Evolutionary conservation across 2,113 vertebrate genomes (phyloP), one percentile per base, ranked within the genome.

Genomic region (Crotalus tigris): DNA sequence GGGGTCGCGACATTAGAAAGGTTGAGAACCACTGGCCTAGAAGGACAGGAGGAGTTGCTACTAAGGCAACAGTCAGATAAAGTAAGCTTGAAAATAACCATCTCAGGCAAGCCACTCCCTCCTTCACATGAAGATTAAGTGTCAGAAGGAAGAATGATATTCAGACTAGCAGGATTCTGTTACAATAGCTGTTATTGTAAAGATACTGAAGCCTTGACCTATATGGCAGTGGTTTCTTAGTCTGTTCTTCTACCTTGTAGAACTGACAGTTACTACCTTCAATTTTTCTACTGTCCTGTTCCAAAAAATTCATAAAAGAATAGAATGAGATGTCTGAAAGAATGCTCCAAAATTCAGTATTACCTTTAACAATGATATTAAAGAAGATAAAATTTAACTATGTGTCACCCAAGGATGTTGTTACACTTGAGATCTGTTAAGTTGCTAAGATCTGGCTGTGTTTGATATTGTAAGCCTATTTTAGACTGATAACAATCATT

Each of bases 391-490:
- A 33, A 93, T 0, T 51, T 89, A 15, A 89, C 64, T 75, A 17
- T 26, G 57, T 58, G 19, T 86, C 13, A 29, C 81, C 49, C 19
- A 26, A 75, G 6, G 8, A 11, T 39, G 1, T 91, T 21, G 17
- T 90, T 24, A 93, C 12, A 19, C 1, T 49, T 0, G 49, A 94
- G 93, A 88, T 64, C 64, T 92, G 81, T 57, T 87, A 53, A 94
- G 12, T 93, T 95, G 49, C 93, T 94, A 90, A 81, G 29, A 15
- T n/a, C 87, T 69, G 88, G 54, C 88, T 94, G 89, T 91, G 94
- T 88, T 94, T 92, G 94, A 57, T 13, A 92, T 92, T 95, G 23
- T 86, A 61, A 92, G 93, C 61, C 85, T 93, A 61, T 94, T 93
- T 93, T 54, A 59, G 93, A 19, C 7, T 93, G 54, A 85, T 2